Percentiles rank a stretch among this genome's conserved stretches.
phyloP scores from a whole-genome alignment of 2,888 invertebrate genomes.

The Volucella inanis region DNA sequence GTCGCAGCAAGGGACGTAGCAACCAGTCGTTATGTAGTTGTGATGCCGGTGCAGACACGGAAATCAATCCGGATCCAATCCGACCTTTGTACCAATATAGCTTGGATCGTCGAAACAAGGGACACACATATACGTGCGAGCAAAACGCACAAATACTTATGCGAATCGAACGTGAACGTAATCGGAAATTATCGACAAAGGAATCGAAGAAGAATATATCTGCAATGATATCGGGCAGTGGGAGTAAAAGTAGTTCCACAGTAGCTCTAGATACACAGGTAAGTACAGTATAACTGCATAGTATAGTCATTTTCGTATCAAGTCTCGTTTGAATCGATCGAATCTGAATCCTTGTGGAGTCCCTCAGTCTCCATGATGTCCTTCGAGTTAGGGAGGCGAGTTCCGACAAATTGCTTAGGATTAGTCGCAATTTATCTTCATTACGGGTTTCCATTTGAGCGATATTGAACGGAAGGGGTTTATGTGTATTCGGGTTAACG shows the following conservation, averaged over 20 bases:
- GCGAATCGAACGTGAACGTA: slow-evolving; percentile 82
- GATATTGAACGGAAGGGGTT: background rate
- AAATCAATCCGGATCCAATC: slow-evolving; percentile 81
- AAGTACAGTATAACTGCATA: slow-evolving; percentile 38
- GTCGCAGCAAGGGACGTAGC: slow-evolving; percentile 82
- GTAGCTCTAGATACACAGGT: slow-evolving; percentile 77
- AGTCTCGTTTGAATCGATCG: too few relatives aligned
- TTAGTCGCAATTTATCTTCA: slow-evolving; percentile 63
- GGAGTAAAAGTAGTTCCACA: slow-evolving; percentile 63
- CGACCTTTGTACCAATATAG: slow-evolving; percentile 83
- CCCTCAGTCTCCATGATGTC: background rate
- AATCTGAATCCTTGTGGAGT: too few relatives aligned
- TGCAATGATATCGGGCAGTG: slow-evolving; percentile 17
- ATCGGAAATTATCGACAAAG: slow-evolving; percentile 79
- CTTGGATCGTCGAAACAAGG: slow-evolving; percentile 83
- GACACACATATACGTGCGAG: slow-evolving; percentile 84
- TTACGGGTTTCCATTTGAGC: slow-evolving; percentile 30
- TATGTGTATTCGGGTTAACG: background rate
- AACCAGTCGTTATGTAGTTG: slow-evolving; percentile 83
- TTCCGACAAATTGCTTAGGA: slow-evolving; percentile 41
- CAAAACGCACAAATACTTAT: slow-evolving; percentile 84
- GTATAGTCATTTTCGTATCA: background rate
- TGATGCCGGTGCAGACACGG: slow-evolving; percentile 82
- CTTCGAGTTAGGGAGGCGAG: slow-evolving; percentile 8
- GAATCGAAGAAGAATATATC: slow-evolving; percentile 61